phyloP scores from a whole-genome alignment of 2,113 vertebrate genomes.

The Halcyon senegalensis region DNA sequence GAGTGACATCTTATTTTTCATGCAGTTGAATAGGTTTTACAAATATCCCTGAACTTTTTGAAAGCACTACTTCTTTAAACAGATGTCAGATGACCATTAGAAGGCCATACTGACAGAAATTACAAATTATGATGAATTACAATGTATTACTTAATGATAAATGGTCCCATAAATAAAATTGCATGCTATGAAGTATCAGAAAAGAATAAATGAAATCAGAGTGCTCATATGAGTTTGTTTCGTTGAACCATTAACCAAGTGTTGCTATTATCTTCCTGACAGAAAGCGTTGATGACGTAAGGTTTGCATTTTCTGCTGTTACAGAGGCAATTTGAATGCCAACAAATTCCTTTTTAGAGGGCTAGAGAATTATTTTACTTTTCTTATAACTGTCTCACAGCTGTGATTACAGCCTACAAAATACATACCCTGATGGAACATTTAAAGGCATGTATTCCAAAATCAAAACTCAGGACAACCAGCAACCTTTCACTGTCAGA shows the following conservation, averaged over 20 bases:
- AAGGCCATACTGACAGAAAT: conserved; percentile 2
- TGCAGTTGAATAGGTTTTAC: background rate
- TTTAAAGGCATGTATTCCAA: background rate
- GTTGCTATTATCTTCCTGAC: conserved; percentile 20
- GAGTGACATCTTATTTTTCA: background rate
- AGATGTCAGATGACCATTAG: background rate
- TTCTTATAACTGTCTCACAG: background rate
- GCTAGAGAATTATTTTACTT: background rate
- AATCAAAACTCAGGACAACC: background rate
- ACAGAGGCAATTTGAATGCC: background rate
- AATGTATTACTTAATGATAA: conserved; percentile 32
- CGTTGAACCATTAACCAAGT: conserved; percentile 51
- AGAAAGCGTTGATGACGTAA: conserved; percentile 16
- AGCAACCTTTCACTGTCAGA: background rate
- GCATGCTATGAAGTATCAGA: conserved; percentile 15
- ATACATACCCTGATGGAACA: background rate
- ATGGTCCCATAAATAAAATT: conserved; percentile 34
- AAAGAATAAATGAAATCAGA: conserved; percentile 52
- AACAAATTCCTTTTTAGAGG: background rate
- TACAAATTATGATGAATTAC: background rate
- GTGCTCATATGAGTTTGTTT: conserved; percentile 11
- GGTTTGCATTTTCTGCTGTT: conserved; percentile 28
- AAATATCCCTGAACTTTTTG: background rate
- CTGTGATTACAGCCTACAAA: background rate
- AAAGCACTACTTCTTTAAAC: background rate